Base-by-base conservation (phyloP, 2,797 vertebrate genomes). In the Brachymystax lenok region DNA sequence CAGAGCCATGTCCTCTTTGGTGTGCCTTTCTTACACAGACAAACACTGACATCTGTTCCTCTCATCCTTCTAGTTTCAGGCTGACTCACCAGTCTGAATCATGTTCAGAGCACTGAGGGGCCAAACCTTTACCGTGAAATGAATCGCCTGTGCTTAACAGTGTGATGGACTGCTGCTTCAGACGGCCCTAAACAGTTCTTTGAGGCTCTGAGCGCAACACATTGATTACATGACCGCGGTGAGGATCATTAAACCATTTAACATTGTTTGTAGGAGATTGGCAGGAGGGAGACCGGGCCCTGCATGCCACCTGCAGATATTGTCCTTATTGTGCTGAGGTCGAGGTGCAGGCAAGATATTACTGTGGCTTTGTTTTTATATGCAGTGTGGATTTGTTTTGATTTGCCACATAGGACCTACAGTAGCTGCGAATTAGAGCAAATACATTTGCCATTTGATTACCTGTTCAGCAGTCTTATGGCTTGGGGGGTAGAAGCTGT, bases 251-350 rank as follows among this genome's bases (percentile, higher is more conserved):
- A 30, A 86, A 87, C 40, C 61, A 17, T 71, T 75, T 68, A 33
- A 64, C 56, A 3, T 24, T 72, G n/a, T 51, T n/a, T 51, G 12
- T 54, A 17, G 2, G 68, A 40, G 51, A 54, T 27, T 54, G 21
- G 8, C 77, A 70, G 73, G 19, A 1, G 76, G 81, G 24, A 64
- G 80, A 78, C 61, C 33, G 79, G 24, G 0, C 16, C 74, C 66
- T 71, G 80, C 46, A 51, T 67, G 61, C 79, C 82, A 71, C 84
- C 80, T 30, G 54, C 76, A 76, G 78, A 80, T 76, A 76, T 40
- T 64, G 72, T 85, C 66, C 80, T 90, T 71, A 82, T 89, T 84
- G 87, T 84, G 66, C 71, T 75, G 79, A 84, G 79, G 83, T 84
- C 40, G 52, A 73, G 79, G 16, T 67, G 76, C 64, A 78, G 69